Evolutionary conservation across 2,797 vertebrate species (phyloP), one percentile per base, ranked within the genome.

Genomic region (Geotrypetes seraphini): DNA sequence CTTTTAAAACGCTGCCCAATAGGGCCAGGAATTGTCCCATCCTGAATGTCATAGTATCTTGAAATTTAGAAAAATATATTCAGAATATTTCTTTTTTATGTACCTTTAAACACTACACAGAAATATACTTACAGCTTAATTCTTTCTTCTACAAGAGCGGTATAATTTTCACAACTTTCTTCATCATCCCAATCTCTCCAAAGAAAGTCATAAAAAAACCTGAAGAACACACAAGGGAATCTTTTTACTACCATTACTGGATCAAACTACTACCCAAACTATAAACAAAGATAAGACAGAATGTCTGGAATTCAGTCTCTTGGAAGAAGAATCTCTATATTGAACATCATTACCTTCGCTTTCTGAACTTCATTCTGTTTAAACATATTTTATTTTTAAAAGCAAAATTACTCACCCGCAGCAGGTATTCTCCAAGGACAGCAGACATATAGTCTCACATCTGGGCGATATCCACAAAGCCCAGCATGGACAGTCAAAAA

Each of bases 41-140:
- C 68, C 37, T 79, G 66, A 28, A 78, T 78, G 22, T 77, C 66
- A 32, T 57, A 78, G 61, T 66, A 73, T 37, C 76, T 66, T 60
- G 52, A 32, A 33, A 3, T 29, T 18, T 4, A 24, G 20, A 7
- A 12, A 11, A 31, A 10, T 19, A 8, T 8, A 19, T 19, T 52
- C 25, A 56, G 2, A 22, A 8, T 24, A 23, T 5, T 18, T 21
- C 6, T 16, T 13, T 6, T 18, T 19, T 10, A 6, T 6, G 30
- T 18, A 3, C 2, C 18, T 6, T 12, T 5, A 17, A 5, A 6
- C 18, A 30, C 30, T 30, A 30, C 16, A 17, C 11, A 9, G 30
- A 21, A 28, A 14, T 25, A 17, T 46, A 71, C 74, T 75, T 60
- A 78, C 74, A 79, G 50, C 31, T 71, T 70, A 57, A 79, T 71